A percentile compares a stretch with the other conserved stretches of the same genome.
These are phyloP conservation scores for Peromyscus californicus DNA, from an alignment of 2,113 vertebrate genomes.

Conservation along the genomic window DNA sequence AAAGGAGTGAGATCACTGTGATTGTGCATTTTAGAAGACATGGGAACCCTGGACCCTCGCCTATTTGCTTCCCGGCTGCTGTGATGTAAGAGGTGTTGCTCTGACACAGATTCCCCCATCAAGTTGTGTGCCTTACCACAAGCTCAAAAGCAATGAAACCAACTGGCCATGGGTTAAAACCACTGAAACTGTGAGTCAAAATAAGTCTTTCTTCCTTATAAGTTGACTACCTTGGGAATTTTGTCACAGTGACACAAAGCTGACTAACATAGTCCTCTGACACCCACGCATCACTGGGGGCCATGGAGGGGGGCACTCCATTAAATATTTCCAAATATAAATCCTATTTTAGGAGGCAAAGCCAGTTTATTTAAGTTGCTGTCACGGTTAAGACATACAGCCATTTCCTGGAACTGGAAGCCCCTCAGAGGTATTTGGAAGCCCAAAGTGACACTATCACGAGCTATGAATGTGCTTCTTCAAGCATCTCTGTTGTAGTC, in stretches of 20 bases:
- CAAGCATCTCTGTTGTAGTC: slow-evolving; percentile 2
- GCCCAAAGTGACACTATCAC: slow-evolving; percentile 23
- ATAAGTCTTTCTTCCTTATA: neutral
- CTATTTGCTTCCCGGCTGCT: neutral
- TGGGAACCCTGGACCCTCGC: no score
- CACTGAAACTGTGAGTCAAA: slow-evolving; percentile 16
- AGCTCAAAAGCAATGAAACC: slow-evolving; percentile 12
- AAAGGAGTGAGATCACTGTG: neutral
- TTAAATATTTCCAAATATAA: slow-evolving; percentile 47
- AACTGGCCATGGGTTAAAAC: neutral
- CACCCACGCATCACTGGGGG: neutral
- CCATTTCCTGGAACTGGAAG: slow-evolving; percentile 79
- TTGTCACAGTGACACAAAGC: neutral
- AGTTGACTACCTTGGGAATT: neutral
- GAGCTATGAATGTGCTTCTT: slow-evolving; percentile 65
- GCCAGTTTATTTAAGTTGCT: slow-evolving; percentile 42
- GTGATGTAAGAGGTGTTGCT: neutral
- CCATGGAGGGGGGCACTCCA: neutral
- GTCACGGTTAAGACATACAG: slow-evolving; percentile 57
- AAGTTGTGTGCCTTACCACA: neutral
- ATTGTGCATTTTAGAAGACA: neutral
- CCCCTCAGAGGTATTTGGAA: slow-evolving; percentile 10
- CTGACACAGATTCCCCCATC: neutral
- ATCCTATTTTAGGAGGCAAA: slow-evolving; percentile 64
- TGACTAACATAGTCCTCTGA: neutral